Evolutionary conservation across 2,888 invertebrate genomes (phyloP).

Genomic region (Philhelius pedissequus): DNA sequence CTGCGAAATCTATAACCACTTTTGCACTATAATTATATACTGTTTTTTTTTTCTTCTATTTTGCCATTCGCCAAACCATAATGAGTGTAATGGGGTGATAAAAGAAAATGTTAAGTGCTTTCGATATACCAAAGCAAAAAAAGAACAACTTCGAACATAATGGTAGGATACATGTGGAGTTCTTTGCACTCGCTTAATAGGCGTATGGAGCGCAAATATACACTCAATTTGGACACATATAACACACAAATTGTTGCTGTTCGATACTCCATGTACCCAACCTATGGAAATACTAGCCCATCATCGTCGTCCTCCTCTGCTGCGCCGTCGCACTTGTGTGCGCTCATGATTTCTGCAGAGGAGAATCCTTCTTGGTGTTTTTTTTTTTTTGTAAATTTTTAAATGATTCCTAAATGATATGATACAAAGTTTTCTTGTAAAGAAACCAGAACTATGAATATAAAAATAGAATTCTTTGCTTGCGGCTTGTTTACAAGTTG

Average conservation of each 20-base stretch:
- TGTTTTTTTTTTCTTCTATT: slow-evolving; percentile 1
- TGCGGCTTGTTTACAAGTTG: slow-evolving; percentile 9
- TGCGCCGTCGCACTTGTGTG: not conserved
- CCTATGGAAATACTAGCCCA: not conserved
- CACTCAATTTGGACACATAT: slow-evolving; percentile 44
- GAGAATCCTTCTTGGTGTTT: not conserved
- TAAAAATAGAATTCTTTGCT: slow-evolving; percentile 58
- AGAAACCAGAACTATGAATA: slow-evolving; percentile 59
- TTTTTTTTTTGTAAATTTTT: slow-evolving; percentile 20
- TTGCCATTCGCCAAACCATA: slow-evolving; percentile 42
- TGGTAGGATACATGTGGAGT: slow-evolving; percentile 1
- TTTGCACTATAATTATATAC: slow-evolving; percentile 41
- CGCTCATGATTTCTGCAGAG: slow-evolving; percentile 46
- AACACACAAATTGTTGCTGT: slow-evolving; percentile 24
- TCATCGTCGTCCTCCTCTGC: slow-evolving; percentile 14
- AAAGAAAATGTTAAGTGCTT: slow-evolving; percentile 69
- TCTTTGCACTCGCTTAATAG: slow-evolving; percentile 59
- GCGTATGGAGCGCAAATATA: slow-evolving; percentile 11
- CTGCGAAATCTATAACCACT: slow-evolving; percentile 53
- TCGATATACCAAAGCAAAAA: slow-evolving; percentile 30
- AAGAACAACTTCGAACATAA: not conserved
- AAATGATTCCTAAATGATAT: slow-evolving; percentile 60
- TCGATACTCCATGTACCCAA: not conserved
- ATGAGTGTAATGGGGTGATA: slow-evolving; percentile 69
- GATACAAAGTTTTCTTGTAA: slow-evolving; percentile 20